Conservation (phyloP, 1,140 invertebrate genomes). For the Neodiprion virginianus region DNA sequence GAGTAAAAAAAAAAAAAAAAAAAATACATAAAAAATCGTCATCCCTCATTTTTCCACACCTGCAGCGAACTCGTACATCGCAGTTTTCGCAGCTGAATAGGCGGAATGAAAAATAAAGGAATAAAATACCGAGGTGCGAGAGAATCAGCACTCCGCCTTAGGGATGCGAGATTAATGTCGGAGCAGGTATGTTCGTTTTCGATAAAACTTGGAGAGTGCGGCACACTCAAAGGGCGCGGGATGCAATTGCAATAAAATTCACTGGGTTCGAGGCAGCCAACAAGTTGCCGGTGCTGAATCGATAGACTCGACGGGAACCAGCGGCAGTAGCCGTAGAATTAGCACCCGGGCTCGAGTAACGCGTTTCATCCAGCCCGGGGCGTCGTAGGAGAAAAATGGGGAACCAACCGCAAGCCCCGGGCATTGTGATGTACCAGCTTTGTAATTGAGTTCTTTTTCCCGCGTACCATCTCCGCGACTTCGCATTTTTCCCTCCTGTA, state of each 20-base stretch:
- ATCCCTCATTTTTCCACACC: no score
- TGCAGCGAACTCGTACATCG: no score
- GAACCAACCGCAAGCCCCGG: background rate
- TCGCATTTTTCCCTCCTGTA: no score
- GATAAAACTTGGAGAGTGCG: background rate
- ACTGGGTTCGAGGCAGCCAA: constrained; percentile 43
- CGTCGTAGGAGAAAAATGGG: background rate
- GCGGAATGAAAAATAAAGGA: no score
- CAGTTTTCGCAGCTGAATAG: no score
- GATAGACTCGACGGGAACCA: constrained; percentile 39
- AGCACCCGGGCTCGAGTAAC: background rate
- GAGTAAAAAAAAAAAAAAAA: no score
- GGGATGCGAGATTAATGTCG: no score
- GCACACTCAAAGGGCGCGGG: background rate
- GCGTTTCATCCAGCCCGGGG: background rate
- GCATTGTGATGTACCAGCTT: background rate
- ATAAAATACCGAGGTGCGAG: no score
- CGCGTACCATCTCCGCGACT: no score
- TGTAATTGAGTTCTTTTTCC: background rate
- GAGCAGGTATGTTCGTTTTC: no score
- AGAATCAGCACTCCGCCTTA: no score
- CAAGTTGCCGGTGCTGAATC: constrained; percentile 59
- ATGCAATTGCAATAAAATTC: background rate
- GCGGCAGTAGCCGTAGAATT: background rate
- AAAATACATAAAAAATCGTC: no score